These are phyloP conservation scores for Cataglyphis cursor DNA, from an alignment of 2,888 invertebrate species.

Conservation along the genomic window DNA sequence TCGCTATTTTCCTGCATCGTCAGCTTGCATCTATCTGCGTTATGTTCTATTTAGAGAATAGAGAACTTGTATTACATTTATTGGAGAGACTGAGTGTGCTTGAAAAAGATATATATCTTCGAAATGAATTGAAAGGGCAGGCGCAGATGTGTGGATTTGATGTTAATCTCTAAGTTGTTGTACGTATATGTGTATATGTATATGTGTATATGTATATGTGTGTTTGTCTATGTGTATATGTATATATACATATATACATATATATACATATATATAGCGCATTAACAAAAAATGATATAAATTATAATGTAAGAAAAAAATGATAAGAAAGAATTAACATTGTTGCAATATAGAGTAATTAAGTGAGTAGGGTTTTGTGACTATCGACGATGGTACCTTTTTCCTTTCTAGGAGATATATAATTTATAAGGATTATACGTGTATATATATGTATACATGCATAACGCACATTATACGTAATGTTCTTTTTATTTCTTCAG, in stretches of 20 bases:
- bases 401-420: constrained; percentile 62
- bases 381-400: constrained; percentile 69
- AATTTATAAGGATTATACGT: constrained; percentile 42
- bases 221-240: background rate
- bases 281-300: constrained; percentile 58
- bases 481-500: constrained; percentile 66
- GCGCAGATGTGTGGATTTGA: constrained; percentile 42
- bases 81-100: constrained; percentile 10
- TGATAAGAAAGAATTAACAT: constrained; percentile 66
- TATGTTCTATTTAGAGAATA: constrained; percentile 37
- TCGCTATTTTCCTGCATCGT: constrained; percentile 44
- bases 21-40: constrained; percentile 12
- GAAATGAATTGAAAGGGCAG: constrained; percentile 13
- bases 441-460: constrained; percentile 33
- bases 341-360: constrained; percentile 76
- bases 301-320: constrained; percentile 64
- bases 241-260: constrained; percentile 46
- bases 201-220: background rate
- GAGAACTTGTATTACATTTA: constrained; percentile 33
- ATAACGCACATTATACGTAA: constrained; percentile 42
- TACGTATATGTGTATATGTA: constrained; percentile 23
- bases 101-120: background rate
- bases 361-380: constrained; percentile 67
- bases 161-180: constrained; percentile 63
- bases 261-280: constrained; percentile 48